Evolutionary conservation across 2,888 invertebrate genomes (phyloP).

Genomic region (Ectemnius cavifrons): DNA sequence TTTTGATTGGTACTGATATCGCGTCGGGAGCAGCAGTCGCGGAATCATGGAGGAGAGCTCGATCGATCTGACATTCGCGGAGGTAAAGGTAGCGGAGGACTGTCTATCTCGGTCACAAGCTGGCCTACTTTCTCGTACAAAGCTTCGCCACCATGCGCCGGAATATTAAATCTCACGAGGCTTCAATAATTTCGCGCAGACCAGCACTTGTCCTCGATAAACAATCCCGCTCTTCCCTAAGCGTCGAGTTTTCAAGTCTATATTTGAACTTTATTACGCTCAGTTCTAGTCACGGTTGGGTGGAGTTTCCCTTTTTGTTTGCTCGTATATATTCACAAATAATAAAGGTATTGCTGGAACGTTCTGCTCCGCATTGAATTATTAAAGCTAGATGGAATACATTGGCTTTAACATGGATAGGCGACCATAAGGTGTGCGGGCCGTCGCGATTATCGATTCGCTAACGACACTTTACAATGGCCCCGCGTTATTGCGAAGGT

Average conservation of each 20-base stretch:
- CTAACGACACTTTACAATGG: slow-evolving; percentile 32
- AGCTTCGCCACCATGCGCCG: not conserved
- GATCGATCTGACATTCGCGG: slow-evolving; percentile 4
- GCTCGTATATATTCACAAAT: no score
- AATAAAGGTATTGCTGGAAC: no score
- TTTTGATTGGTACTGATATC: slow-evolving; percentile 7
- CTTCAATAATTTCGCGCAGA: not conserved
- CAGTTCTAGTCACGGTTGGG: no score
- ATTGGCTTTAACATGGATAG: no score
- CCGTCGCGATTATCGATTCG: slow-evolving; percentile 34
- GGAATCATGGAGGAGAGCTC: slow-evolving; percentile 3
- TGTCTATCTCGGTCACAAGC: slow-evolving; percentile 6
- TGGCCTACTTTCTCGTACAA: slow-evolving; percentile 8
- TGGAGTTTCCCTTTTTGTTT: no score
- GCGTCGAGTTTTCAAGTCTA: no score
- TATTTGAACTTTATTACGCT: no score
- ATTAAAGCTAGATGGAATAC: no score
- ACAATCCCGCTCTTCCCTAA: no score
- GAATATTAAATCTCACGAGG: not conserved
- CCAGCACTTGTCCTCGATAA: no score
- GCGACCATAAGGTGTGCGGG: no score
- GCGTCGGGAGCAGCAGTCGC: not conserved
- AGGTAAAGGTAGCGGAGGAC: not conserved
- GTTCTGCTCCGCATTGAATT: no score
- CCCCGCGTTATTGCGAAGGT: slow-evolving; percentile 28